Base-by-base conservation (phyloP, 2,113 vertebrate genomes). In the Xenopus tropicalis region DNA sequence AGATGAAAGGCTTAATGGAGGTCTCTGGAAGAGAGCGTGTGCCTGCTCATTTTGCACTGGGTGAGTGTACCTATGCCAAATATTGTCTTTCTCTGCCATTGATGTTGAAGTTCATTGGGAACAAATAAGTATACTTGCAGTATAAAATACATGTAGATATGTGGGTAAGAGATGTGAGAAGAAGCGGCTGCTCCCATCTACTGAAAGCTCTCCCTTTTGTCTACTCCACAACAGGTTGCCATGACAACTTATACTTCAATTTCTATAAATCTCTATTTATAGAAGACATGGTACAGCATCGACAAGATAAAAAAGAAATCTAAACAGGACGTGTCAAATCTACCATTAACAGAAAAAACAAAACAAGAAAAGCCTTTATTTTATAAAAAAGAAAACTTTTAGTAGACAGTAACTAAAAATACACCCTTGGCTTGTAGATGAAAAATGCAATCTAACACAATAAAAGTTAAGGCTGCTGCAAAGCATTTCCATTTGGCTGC, bases 191-290 rank as follows among this genome's bases (percentile, higher is more conserved):
- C 73, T 69, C 44, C 59, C 59, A 44, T 76, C 24, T 10, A 25
- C 73, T 56, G 43, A 79, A 62, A 70, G 69, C 63, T 68, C 74
- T 77, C 51, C 61, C 72, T 51, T 78, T 77, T 80, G 56, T 0
- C 86, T 84, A 68, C 80, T 85, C 81, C 80, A 84, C 70, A 81
- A 84, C 74, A 88, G 81, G 83, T 91, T 90, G 86, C 88, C 83
- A 90, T 89, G 81, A 87, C 86, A 88, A 90, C 83, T 83, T 87
- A 79, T 80, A 83, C 85, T 83, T 84, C 70, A 90, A 85, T 83
- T 85, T 87, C 85, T 88, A 84, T 86, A 88, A 86, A 86, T 83
- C 80, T 86, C 83, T 87, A 86, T 86, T 84, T 87, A 86, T 85
- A 83, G 86, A 83, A 76, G 80, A 69, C 81, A 84, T 63, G 80